A percentile compares a stretch with the other conserved stretches of the same genome.
These are phyloP conservation scores for Miltochrista miniata DNA, from an alignment of 2,888 invertebrate species.

Conservation along the genomic window DNA sequence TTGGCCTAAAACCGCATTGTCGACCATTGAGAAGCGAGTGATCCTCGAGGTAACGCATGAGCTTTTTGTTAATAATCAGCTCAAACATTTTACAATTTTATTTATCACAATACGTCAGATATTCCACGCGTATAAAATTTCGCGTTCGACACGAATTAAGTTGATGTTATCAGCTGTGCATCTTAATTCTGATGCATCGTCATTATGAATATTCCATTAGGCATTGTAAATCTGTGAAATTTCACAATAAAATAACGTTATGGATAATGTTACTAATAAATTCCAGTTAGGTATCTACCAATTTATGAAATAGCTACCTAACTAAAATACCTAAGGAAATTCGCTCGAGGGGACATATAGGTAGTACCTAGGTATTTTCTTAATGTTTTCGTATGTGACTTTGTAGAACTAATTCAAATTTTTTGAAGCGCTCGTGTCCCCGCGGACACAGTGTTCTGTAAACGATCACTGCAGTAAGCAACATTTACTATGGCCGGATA, in stretches of 20 bases:
- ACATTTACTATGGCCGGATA: too few relatives aligned
- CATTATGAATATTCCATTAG: slow-evolving; percentile 49
- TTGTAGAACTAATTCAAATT: too few relatives aligned
- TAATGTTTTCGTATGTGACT: neutral
- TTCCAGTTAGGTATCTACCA: too few relatives aligned
- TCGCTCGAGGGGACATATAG: neutral
- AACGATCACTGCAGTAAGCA: too few relatives aligned
- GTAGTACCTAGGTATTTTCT: neutral
- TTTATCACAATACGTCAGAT: slow-evolving; percentile 21
- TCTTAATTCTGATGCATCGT: slow-evolving; percentile 55
- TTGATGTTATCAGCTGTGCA: slow-evolving; percentile 58
- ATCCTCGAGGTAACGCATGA: too few relatives aligned
- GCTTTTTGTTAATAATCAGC: too few relatives aligned
- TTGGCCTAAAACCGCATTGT: too few relatives aligned
- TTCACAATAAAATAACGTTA: slow-evolving; percentile 28
- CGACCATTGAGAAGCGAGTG: too few relatives aligned
- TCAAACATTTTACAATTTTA: neutral
- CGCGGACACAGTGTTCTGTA: too few relatives aligned
- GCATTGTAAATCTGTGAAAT: slow-evolving; percentile 56
- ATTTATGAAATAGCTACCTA: too few relatives aligned
- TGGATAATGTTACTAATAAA: slow-evolving; percentile 4
- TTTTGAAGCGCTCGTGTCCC: too few relatives aligned
- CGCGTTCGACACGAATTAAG: slow-evolving; percentile 60
- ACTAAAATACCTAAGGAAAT: too few relatives aligned
- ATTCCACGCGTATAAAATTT: slow-evolving; percentile 67